Evolutionary conservation across 2,888 invertebrate species (phyloP), one percentile per base, ranked within the genome.

Genomic region (Rhogogaster chlorosoma): DNA sequence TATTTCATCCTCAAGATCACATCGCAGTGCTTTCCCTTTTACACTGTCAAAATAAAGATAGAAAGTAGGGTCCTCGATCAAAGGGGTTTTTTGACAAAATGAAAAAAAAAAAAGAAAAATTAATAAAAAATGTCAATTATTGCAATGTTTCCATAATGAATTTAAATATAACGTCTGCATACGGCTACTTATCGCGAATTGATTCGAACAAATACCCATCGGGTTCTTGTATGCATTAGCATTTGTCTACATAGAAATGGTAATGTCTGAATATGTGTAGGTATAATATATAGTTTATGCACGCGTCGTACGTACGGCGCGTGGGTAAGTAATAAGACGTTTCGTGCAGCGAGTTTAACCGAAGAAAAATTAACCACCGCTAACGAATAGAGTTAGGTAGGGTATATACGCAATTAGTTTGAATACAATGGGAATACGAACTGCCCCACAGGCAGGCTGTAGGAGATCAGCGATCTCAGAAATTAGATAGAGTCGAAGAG

Each of bases 1-100:
- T 83, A 45, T 77, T 77, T 45, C 77, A 77, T 77, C 49, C 49
- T 77, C 18, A 29, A 77, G 77, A 77, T 77, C 45, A 42, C 77
- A 29, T 45, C 45, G 53, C 49, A 32, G 77, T 49, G 53, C 53
- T 53, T 53, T 53, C 5, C 53, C 53, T 53, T 53, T 53, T n/a
- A 53, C 53, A 53, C 53, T 7, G 53, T 53, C 53, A n/a, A 53
- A 53, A 53, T 7, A n/a, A n/a, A n/a, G n/a, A 45, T 45, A 12
- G 15, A 45, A 45, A 45, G 3, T 45, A 12, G 45, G 15, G 15
- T 15, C 45, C 12, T 45, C 12, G 45, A 45, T 45, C 45, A 2
- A 45, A 45, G 45, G 45, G 45, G 45, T 1, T 45, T 15, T 3
- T 45, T 15, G 53, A 67, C 22, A 26, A 29, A 64, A 64, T n/a